Evolutionary conservation across 2,113 vertebrate species (phyloP), one percentile per base, ranked within the genome.

Genomic region (Silurus glanis): DNA sequence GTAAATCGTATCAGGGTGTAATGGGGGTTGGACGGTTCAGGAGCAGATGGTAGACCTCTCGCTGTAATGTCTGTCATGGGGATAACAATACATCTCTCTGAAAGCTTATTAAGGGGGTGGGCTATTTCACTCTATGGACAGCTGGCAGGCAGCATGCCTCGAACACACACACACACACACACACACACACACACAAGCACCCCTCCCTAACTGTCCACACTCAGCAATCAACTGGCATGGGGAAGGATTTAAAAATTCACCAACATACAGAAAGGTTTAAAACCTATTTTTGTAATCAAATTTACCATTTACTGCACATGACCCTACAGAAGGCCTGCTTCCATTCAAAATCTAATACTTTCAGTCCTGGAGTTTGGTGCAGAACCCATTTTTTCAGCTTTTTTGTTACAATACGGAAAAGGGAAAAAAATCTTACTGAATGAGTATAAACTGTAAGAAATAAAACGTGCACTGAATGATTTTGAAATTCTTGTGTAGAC

Each of bases 31-130:
- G 55, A 78, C 87, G 21, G 64, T 88, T 64, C 90, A 90, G 89
- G 87, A 93, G 93, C 95, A 96, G 94, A 97, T 95, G 95, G 94
- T 87, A 91, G 91, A 88, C 91, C 94, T 91, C 91, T 89, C 92
- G 92, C 92, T 91, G 72, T 90, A 92, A 91, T 92, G 93, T 93
- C 93, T 95, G 91, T 89, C 89, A 91, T 93, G 88, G 89, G 82
- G 91, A 94, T 93, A 95, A 96, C 95, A 96, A 96, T 95, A 93
- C 93, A 80, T 90, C 91, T 91, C 93, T 94, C 93, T 89, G 86
- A 92, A 93, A 92, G 89, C 89, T 91, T 92, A 94, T 94, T 94
- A 93, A 94, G 87, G 88, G 90, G 91, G 91, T 92, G 81, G 90
- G 92, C 78, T 91, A 92, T 94, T 94, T 92, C 86, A 90, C 86